Evolutionary conservation across 2,113 vertebrate species (phyloP), one percentile per base, ranked within the genome.

Genomic region (Lathamus discolor): DNA sequence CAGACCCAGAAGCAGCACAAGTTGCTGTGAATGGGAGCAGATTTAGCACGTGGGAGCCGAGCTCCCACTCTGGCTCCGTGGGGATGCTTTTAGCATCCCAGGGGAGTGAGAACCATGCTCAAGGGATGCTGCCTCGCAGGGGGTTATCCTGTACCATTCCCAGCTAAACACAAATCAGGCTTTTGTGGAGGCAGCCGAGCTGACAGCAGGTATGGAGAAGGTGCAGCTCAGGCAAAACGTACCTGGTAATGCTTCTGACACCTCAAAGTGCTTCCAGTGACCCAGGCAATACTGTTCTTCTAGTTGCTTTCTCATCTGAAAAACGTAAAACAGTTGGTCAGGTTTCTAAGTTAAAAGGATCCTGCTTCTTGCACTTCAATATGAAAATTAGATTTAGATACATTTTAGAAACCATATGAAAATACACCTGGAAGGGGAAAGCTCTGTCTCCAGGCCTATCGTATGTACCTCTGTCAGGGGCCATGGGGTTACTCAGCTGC

Each of bases 1-100:
- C 2, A 51, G 49, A 64, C 22, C 11, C 35, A 87, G 62, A n/a
- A 1, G 4, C 11, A 4, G 44, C 48, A 41, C 5, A 31, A 3
- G 8, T 11, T 68, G 28, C 67, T 88, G 1, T 31, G 13, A 86
- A 29, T 17, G 31, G 83, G 48, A 90, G 27, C 28, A 67, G 75
- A 72, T 31, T 28, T 25, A 29, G 51, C 33, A 46, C 0, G 1
- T 54, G 15, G 62, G 51, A 91, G 29, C 62, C 0, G 0, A 88
- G 28, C 41, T 92, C 74, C 35, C 5, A 2, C 41, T 57, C 19
- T 43, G 54, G 33, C 28, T 92, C 83, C 2, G 0, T 7, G 1
- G 77, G n/a, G 17, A 15, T 2, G 35, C n/a, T 88, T 31, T 78
- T 3, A 1, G 46, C 1, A 1, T 57, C 46, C 23, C 35, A 70